These are phyloP conservation scores for Philereme transversata DNA, from an alignment of 2,888 invertebrate species.

Conservation along the genomic window DNA sequence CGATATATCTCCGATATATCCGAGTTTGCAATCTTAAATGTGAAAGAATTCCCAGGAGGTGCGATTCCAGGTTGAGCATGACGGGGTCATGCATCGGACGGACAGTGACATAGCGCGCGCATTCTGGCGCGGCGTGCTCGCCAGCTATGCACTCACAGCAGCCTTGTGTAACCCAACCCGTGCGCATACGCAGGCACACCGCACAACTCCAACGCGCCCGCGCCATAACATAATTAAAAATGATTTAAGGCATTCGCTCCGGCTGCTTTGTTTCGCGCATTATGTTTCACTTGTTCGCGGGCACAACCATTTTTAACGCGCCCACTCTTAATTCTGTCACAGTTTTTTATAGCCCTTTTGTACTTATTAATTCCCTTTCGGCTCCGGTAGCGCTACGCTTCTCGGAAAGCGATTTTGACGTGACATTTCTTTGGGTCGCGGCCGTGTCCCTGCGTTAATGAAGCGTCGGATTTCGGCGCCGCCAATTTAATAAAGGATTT, in stretches of 20 bases:
- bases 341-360: conserved; percentile 82
- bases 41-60: conserved; percentile 33
- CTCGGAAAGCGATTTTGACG: conserved; percentile 79
- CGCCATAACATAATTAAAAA: conserved; percentile 85
- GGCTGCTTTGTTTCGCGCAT: conserved; percentile 85
- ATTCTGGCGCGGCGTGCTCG: conserved; percentile 33
- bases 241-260: conserved; percentile 84
- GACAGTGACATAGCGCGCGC: conserved; percentile 50
- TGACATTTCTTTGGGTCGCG: conserved; percentile 76
- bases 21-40: conserved; percentile 22
- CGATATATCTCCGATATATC: not conserved
- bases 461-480: conserved; percentile 79
- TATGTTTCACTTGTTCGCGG: conserved; percentile 83
- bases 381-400: conserved; percentile 81
- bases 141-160: conserved; percentile 41
- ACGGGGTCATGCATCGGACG: conserved; percentile 53
- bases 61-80: conserved; percentile 39
- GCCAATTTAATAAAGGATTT: conserved; percentile 60
- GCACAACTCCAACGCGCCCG: conserved; percentile 53
- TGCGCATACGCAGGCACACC: conserved; percentile 49
- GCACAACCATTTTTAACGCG: conserved; percentile 76
- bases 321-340: conserved; percentile 82
- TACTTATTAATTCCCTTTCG: conserved; percentile 81
- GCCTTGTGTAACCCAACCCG: conserved; percentile 44
- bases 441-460: conserved; percentile 76